Base-by-base conservation (phyloP, 1,140 invertebrate genomes). In the Contarinia nasturtii region DNA sequence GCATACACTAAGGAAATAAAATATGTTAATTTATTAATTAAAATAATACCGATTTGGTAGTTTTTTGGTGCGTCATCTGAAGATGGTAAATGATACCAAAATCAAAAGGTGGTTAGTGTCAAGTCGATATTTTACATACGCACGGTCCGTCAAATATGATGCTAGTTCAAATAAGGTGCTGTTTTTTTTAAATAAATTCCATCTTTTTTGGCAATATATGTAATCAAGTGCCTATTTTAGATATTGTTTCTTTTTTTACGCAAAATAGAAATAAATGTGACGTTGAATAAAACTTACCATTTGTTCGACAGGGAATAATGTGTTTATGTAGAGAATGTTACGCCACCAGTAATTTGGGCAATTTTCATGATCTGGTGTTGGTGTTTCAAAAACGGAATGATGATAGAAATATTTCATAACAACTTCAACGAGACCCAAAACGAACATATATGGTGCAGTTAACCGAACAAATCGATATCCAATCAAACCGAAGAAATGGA, bases 271-370 rank as follows among this genome's bases (percentile, higher is more conserved):
- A 53, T 45, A 21, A 44, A 33, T 44, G 14, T 22, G 15, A 14
- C 4, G 33, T 15, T 45, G 2, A 5, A 45, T 2, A 46, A 21
- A 38, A 59, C 63, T 69, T 60, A 86, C 83, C 83, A 86, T 87
- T 62, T 87, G 77, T 40, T 85, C 76, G n/a, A 83, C 79, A 0
- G 84, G 82, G 56, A 83, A 87, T 10, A 86, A 63, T 0, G 84
- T 87, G 57, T 87, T 87, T 53, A 87, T 84, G 53, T 86, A 87
- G 0, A 87, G 67, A 7, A 85, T 63, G 62, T 87, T 87, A 44
- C 84, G 72, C 84, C 84, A 87, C 84, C 84, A 87, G 60, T 84
- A 86, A 50, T 82, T 73, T 1, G 79, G 79, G 55, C 84, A 87
- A 55, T 82, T 87, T 15, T 77, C 67, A 57, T 87, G 80, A 60